phyloP scores from a whole-genome alignment of 1,140 invertebrate species.

The Parasteatoda tepidariorum region DNA sequence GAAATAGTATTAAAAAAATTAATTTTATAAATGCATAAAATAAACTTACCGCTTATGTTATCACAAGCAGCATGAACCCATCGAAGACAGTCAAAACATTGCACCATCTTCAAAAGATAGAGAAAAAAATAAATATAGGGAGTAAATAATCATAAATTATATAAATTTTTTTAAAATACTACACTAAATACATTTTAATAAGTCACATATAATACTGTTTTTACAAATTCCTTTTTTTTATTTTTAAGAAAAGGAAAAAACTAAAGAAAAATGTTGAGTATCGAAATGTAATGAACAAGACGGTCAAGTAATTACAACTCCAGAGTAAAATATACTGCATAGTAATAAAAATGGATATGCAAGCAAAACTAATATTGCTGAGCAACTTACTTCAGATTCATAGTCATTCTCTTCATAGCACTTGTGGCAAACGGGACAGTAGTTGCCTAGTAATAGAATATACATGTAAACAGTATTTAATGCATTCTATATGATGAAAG shows the following conservation, averaged over 20 bases:
- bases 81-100: constrained; percentile 88
- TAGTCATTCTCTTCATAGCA: constrained; percentile 95
- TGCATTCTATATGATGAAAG: too few species aligned
- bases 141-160: too few species aligned
- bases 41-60: constrained; percentile 75
- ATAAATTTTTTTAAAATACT: too few species aligned
- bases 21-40: not conserved
- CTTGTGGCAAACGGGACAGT: constrained; percentile 90
- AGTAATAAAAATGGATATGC: constrained; percentile 14
- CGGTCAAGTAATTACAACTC: not conserved
- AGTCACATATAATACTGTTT: too few species aligned
- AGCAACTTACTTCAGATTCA: constrained; percentile 79
- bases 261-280: too few species aligned
- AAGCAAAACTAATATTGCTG: not conserved
- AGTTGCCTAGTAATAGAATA: constrained; percentile 76
- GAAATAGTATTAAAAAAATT: not conserved
- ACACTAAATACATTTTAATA: too few species aligned
- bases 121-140: too few species aligned
- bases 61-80: constrained; percentile 96
- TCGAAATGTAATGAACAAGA: too few species aligned
- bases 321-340: not conserved
- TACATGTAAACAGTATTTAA: too few species aligned
- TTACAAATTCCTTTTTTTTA: too few species aligned
- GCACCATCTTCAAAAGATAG: constrained; percentile 83
- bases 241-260: too few species aligned